A percentile compares a stretch with the other conserved stretches of the same genome.
These are phyloP conservation scores for Coelinius sp. DNA, from an alignment of 2,888 invertebrate species.

Conservation along the genomic window DNA sequence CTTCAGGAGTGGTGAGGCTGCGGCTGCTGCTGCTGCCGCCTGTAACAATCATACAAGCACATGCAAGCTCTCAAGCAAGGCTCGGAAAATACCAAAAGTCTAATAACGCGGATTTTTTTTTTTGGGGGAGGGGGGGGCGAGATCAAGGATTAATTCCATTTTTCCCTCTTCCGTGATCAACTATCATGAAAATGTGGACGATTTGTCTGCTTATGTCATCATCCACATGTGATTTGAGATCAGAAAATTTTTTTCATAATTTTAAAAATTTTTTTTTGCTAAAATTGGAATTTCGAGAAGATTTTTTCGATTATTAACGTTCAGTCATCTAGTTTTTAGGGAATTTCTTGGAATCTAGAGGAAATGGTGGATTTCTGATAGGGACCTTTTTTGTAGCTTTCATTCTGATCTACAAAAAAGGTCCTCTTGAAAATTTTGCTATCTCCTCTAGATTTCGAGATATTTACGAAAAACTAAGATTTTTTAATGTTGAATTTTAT, in stretches of 20 bases:
- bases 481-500: too few species aligned
- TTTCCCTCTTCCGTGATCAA: too few species aligned
- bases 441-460: too few species aligned
- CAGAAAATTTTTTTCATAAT: background rate
- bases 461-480: too few species aligned
- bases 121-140: background rate
- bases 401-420: too few species aligned
- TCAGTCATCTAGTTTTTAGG: too few species aligned
- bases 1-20: constrained; percentile 85
- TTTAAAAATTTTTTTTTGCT: background rate
- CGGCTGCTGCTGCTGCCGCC: constrained; percentile 80
- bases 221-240: background rate
- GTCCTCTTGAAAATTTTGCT: too few species aligned
- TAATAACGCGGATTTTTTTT: background rate
- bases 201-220: background rate
- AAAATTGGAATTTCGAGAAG: too few species aligned
- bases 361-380: too few species aligned
- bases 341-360: too few species aligned
- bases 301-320: too few species aligned
- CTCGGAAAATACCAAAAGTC: background rate
- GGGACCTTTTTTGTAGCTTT: too few species aligned
- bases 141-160: background rate
- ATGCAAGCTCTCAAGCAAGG: constrained; percentile 67
- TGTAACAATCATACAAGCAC: constrained; percentile 67
- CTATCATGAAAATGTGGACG: background rate